Evolutionary conservation across 1,140 invertebrate species (phyloP).

Genomic region (Lepidurus arcticus): DNA sequence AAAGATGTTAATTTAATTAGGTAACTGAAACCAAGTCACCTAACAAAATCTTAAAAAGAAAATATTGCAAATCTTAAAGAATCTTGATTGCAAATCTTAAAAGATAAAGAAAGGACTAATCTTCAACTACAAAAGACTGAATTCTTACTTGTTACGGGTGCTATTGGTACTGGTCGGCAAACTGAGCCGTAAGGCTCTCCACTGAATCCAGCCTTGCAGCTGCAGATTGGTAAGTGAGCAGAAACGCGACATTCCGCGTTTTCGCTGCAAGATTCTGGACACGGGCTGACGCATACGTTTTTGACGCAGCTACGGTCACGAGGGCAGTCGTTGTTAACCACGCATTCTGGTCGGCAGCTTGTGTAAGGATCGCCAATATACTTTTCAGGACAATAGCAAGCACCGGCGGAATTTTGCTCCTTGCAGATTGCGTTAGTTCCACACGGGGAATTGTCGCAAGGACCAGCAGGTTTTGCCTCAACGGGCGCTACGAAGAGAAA

Average conservation of each 20-base stretch:
- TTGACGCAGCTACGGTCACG: slow-evolving; percentile 71
- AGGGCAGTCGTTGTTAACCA: slow-evolving; percentile 63
- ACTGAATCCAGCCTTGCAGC: slow-evolving; percentile 67
- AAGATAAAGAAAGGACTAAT: not conserved
- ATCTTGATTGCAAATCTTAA: not conserved
- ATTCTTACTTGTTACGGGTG: slow-evolving; percentile 11
- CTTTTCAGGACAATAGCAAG: slow-evolving; percentile 77
- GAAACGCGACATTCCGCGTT: slow-evolving; percentile 73
- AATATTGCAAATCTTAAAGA: not conserved
- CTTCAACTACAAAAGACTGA: not conserved
- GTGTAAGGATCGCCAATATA: slow-evolving; percentile 65
- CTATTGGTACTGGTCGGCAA: slow-evolving; percentile 49
- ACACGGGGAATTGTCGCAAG: slow-evolving; percentile 54
- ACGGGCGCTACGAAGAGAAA: not conserved
- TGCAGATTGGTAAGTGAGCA: slow-evolving; percentile 66
- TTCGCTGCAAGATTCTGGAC: slow-evolving; percentile 66
- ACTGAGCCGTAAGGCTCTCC: slow-evolving; percentile 63
- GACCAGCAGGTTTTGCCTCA: slow-evolving; percentile 57
- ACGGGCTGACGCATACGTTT: slow-evolving; percentile 70
- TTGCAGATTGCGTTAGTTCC: slow-evolving; percentile 76
- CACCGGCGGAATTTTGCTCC: slow-evolving; percentile 66
- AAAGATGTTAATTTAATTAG: too few relatives aligned
- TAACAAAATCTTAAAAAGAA: too few relatives aligned
- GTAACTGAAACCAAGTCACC: too few relatives aligned
- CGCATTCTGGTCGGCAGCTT: slow-evolving; percentile 66